Evolutionary conservation across 2,888 invertebrate species (phyloP), one percentile per base, ranked within the genome.

Genomic region (Therioaphis trifolii): DNA sequence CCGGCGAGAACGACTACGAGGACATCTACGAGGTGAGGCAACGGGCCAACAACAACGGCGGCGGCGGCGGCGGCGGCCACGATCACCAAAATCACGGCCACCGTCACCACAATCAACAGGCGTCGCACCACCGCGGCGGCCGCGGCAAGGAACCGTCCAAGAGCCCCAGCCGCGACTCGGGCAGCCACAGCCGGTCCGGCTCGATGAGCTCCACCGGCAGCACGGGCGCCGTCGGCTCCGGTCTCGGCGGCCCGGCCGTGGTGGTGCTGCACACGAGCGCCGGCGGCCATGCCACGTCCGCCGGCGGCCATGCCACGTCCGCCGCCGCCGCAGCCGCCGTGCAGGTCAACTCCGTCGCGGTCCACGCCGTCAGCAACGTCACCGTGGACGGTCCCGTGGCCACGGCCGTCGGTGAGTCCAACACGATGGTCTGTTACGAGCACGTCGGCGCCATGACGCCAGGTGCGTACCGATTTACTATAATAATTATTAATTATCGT

Each of bases 1-100:
- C 69, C 68, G 91, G 91, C 85, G 92, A 92, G 86, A 93, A 94
- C 87, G 95, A 95, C 87, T 95, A 95, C 88, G 95, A 95, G 88
- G 95, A 95, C 87, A 95, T 95, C 85, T 94, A 94, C 88, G 88
- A 94, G 88, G 92, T 94, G 69, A 76, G 72, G 35, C 72, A 66
- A 4, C 72, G 74, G 14, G 71, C 71, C 21, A 18, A 15, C 9
- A 40, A n/a, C 52, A 52, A n/a, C 2, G 52, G 43, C 7, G 63
- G 27, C 4, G 21, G 12, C 24, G 43, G 52, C n/a, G 27, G 24
- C 9, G 29, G 15, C 18, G 61, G 74, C 82, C 82, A 86, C 85
- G 58, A 85, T 85, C 58, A 85, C 85, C 58, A 58, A 0, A 21
- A 58, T 11, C 24, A 58, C 11, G 9, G 21, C 7, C 55, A 24